phyloP scores from a whole-genome alignment of 2,797 vertebrate genomes.

The Ciconia nigra region DNA sequence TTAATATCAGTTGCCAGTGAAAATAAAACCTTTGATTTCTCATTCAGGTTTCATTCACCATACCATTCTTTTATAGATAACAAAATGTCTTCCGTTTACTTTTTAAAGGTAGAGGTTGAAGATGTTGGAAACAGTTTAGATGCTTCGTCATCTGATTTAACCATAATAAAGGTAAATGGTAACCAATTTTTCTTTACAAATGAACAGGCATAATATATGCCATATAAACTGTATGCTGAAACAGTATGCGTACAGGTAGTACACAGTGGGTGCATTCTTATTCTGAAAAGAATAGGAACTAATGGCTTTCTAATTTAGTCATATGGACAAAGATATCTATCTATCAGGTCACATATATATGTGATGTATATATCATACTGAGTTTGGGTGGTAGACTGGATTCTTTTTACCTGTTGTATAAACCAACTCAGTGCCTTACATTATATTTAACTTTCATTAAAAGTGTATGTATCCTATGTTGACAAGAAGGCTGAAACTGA shows the following conservation, averaged over 20 bases:
- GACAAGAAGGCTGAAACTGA: background rate
- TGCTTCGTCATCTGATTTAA: conserved; percentile 56
- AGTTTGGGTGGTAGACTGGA: background rate
- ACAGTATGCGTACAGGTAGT: background rate
- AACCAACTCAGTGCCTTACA: background rate
- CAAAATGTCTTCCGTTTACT: background rate
- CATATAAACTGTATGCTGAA: background rate
- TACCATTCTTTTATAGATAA: background rate
- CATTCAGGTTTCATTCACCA: background rate
- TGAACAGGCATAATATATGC: background rate
- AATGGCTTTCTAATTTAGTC: background rate
- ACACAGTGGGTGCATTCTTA: background rate
- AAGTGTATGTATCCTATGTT: background rate
- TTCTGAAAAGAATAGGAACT: background rate
- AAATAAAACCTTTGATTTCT: background rate
- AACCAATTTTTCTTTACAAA: background rate
- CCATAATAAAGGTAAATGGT: conserved; percentile 57
- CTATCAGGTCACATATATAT: background rate
- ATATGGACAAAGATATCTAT: background rate
- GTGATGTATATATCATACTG: rapidly evolving
- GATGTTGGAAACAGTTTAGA: conserved; percentile 52
- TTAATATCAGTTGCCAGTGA: background rate
- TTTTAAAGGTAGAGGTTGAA: conserved; percentile 67
- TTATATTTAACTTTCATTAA: background rate
- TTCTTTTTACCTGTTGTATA: background rate